Base-by-base conservation (phyloP, 2,113 vertebrate genomes). In the Planiliza haematocheilus region DNA sequence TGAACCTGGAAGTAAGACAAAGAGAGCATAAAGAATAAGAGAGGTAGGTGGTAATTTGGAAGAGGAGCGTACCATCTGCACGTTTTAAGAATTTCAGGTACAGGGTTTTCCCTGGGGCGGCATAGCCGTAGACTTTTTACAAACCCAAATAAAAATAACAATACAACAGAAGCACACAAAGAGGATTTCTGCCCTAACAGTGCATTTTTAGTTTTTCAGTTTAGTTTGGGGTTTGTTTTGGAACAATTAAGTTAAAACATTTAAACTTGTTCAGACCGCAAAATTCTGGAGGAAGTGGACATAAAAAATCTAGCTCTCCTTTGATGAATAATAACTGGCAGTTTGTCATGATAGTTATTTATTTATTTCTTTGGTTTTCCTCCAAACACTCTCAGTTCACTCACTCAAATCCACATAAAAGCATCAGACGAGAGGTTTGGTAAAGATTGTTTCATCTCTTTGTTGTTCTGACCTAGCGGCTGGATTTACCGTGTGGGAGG, bases 1-100 rank as follows among this genome's bases (percentile, higher is more conserved):
- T 60, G 55, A 81, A 69, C 74, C 53, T 18, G 63, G 37, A 53
- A 76, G 70, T 46, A 67, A 70, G 62, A 70, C 51, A 75, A 56
- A 36, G 34, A 37, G 70, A 55, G 69, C 42, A 48, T 52, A 43
- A 38, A 18, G 12, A 41, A 43, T 45, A 30, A 42, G 53, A 64
- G 59, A 51, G 50, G 46, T 43, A 21, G 20, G 65, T 21, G 21
- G 24, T 63, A 49, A 45, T 21, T 52, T 34, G 10, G 36, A 38
- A 45, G 24, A 12, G 10, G 62, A 8, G 63, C 12, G 7, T 51
- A 50, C 18, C 42, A 73, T 64, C 10, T 51, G 58, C 50, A 58
- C 18, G 48, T 71, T 52, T 1, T 24, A 30, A 49, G 53, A 74
- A 68, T 72, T 66, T 53, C 45, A 18, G 69, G 55, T 37, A 41